Percentiles rank a stretch among this genome's conserved stretches.
These are phyloP conservation scores for Panthera uncia DNA, from an alignment of 2,113 vertebrate species.

Conservation along the genomic window DNA sequence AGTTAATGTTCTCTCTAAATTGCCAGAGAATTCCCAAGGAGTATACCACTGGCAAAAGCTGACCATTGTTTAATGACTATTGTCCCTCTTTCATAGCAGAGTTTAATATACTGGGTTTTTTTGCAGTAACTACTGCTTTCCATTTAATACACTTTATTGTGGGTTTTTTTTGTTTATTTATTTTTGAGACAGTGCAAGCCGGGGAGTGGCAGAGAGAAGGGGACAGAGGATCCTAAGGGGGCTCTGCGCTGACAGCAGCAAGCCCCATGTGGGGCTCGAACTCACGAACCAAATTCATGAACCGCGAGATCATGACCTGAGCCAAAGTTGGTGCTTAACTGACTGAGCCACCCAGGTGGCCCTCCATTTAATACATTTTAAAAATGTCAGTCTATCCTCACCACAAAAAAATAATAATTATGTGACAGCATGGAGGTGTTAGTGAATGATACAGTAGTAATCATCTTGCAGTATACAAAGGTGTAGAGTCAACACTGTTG, in stretches of 20 bases:
- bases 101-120: background rate
- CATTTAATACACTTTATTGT: background rate
- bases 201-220: too few species aligned
- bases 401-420: background rate
- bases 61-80: background rate
- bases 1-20: constrained; percentile 12
- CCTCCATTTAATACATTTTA: too few species aligned
- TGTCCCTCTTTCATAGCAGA: background rate
- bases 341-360: too few species aligned
- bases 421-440: background rate
- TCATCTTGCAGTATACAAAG: background rate
- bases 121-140: background rate
- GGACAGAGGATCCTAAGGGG: too few species aligned
- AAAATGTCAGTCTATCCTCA: background rate
- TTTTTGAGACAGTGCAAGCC: too few species aligned
- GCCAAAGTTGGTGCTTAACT: too few species aligned
- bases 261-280: too few species aligned
- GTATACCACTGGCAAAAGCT: background rate
- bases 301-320: too few species aligned
- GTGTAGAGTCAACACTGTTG: background rate
- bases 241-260: too few species aligned
- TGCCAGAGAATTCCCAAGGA: background rate
- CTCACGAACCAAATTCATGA: too few species aligned
- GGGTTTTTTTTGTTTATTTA: too few species aligned
- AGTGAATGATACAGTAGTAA: background rate